These are phyloP conservation scores for Gobionotothen gibberifrons DNA, from an alignment of 2,797 vertebrate species.

Conservation along the genomic window DNA sequence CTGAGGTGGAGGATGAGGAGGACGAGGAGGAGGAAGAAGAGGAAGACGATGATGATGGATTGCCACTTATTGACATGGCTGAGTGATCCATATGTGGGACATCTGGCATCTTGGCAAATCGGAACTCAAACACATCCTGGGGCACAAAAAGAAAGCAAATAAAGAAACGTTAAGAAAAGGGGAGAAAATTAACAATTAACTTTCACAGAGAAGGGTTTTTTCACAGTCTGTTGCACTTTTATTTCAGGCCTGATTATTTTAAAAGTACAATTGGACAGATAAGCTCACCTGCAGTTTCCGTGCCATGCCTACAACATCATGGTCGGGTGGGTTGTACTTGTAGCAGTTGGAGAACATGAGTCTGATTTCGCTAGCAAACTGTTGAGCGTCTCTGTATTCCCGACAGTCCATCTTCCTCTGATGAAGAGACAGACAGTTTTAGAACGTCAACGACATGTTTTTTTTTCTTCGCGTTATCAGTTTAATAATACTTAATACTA, in stretches of 20 bases:
- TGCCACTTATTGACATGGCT: conserved; percentile 80
- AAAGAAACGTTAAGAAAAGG: background rate
- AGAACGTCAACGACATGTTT: background rate
- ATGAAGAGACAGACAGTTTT: background rate
- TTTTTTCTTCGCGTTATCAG: no score
- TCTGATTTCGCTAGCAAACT: conserved; percentile 91
- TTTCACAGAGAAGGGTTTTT: background rate
- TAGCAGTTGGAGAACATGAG: conserved; percentile 99
- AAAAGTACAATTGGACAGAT: background rate
- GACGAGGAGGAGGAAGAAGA: conserved; percentile 84
- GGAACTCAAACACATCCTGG: conserved; percentile 95
- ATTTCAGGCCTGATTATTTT: background rate
- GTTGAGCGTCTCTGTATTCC: conserved; percentile 92
- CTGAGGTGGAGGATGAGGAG: conserved; percentile 81
- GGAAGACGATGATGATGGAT: conserved; percentile 90
- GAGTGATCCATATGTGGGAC: conserved; percentile 83
- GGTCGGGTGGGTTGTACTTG: conserved; percentile 96
- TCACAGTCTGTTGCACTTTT: background rate
- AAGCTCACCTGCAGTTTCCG: conserved; percentile 90
- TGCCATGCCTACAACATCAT: conserved; percentile 94
- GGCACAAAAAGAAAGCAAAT: accelerated
- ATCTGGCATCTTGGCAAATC: conserved; percentile 96
- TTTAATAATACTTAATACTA: no score
- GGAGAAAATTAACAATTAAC: background rate
- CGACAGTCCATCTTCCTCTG: conserved; percentile 96